Conservation (phyloP, 2,888 invertebrate genomes). For the Xiphydria camelus region DNA sequence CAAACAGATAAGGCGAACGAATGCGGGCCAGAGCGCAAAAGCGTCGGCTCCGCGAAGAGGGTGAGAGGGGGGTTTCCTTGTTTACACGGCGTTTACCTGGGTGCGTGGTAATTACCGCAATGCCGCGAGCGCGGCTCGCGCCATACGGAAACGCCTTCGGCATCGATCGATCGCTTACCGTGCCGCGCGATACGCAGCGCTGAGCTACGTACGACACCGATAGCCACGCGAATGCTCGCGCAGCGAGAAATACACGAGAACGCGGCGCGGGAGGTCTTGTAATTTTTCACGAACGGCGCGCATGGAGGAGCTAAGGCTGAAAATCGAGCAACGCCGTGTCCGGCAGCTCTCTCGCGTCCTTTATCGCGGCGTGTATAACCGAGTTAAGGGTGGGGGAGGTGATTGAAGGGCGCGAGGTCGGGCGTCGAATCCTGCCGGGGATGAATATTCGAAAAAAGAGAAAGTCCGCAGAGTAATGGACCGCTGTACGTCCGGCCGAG, state of each 20-base stretch:
- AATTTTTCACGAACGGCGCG: neutral
- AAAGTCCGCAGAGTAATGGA: too few relatives aligned
- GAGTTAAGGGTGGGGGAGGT: too few relatives aligned
- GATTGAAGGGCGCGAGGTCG: too few relatives aligned
- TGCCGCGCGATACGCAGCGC: conserved; percentile 24
- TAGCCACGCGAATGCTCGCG: conserved; percentile 26
- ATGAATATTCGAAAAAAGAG: too few relatives aligned
- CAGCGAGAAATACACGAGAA: neutral
- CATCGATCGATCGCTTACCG: conserved; percentile 36
- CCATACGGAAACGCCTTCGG: conserved; percentile 28
- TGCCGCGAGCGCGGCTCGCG: conserved; percentile 14
- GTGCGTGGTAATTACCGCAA: conserved; percentile 30
- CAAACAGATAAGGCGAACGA: conserved; percentile 11
- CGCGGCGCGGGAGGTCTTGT: neutral
- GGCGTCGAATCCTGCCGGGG: too few relatives aligned
- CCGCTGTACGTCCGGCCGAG: too few relatives aligned
- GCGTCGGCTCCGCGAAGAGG: neutral
- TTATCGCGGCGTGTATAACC: too few relatives aligned
- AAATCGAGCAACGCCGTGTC: too few relatives aligned
- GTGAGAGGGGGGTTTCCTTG: conserved; percentile 10
- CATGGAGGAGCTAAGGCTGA: too few relatives aligned
- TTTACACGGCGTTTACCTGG: conserved; percentile 32
- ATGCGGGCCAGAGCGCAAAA: conserved; percentile 6
- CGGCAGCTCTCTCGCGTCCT: too few relatives aligned
- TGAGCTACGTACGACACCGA: conserved; percentile 24